A percentile compares a stretch with the other conserved stretches of the same genome.
phyloP scores from a whole-genome alignment of 2,888 invertebrate species.

The Pristionchus entomophagus region DNA sequence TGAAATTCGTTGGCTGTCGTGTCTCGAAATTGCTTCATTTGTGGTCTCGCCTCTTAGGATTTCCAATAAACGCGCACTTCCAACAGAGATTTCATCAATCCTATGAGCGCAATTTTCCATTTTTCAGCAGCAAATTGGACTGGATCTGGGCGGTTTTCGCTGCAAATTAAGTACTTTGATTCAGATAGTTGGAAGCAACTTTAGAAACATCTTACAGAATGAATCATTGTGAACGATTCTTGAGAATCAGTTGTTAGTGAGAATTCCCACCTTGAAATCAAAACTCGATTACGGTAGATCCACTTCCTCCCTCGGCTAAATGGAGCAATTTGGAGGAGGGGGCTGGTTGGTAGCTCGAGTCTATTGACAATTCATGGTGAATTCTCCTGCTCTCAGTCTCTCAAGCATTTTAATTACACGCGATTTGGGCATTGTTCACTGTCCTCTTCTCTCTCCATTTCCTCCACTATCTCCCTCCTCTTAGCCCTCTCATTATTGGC shows the following conservation, averaged over 20 bases:
- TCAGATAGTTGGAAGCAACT: not conserved
- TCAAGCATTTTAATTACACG: conserved; percentile 31
- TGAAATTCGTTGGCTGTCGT: not conserved
- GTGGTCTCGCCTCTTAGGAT: not conserved
- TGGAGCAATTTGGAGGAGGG: conserved; percentile 28
- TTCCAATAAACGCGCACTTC: conserved; percentile 18
- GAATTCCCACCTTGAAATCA: no score
- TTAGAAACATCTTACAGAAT: not conserved
- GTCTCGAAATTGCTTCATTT: conserved; percentile 35
- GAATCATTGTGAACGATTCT: not conserved
- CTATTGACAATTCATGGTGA: conserved; percentile 42
- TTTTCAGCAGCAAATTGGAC: no score
- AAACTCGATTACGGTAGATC: conserved; percentile 17
- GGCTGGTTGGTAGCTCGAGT: not conserved
- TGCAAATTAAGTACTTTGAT: not conserved
- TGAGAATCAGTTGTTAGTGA: not conserved
- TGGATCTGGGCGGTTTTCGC: not conserved
- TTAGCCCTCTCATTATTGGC: conserved; percentile 20
- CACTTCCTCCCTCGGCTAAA: not conserved
- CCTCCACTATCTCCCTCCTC: not conserved
- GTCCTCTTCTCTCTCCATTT: not conserved
- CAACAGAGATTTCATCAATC: not conserved
- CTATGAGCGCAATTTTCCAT: not conserved
- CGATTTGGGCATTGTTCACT: conserved; percentile 37
- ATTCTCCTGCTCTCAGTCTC: conserved; percentile 23